phyloP scores from a whole-genome alignment of 2,113 vertebrate genomes.

The Lonchura striata region DNA sequence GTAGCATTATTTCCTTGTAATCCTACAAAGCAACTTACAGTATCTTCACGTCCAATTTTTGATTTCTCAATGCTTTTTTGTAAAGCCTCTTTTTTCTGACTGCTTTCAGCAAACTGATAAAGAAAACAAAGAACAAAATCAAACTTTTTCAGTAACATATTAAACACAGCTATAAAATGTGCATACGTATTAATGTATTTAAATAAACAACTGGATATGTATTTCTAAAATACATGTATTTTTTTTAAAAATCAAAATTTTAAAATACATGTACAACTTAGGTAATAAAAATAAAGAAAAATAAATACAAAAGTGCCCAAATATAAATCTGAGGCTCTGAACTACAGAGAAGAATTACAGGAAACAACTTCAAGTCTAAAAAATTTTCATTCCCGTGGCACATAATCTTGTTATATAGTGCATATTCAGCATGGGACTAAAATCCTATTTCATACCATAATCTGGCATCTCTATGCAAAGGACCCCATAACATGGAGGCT shows the following conservation, averaged over 20 bases:
- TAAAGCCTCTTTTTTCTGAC: conserved; percentile 75
- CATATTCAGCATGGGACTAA: background rate
- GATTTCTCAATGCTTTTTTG: conserved; percentile 82
- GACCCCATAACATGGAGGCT: background rate
- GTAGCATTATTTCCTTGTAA: background rate
- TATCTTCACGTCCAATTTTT: conserved; percentile 88
- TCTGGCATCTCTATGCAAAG: background rate
- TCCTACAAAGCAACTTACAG: conserved; percentile 76
- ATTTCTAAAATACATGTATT: background rate
- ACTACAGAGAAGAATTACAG: background rate
- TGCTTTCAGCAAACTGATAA: conserved; percentile 81
- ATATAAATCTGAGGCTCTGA: background rate
- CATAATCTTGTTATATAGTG: background rate
- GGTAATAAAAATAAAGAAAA: background rate
- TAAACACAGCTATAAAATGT: background rate
- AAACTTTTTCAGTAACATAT: background rate
- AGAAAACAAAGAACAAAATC: conserved; percentile 30
- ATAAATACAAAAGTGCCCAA: background rate
- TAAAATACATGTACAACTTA: background rate
- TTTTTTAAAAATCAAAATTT: fast-evolving
- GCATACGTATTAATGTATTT: background rate
- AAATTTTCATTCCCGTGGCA: background rate
- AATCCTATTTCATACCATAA: background rate
- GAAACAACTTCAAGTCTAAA: background rate
- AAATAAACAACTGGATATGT: background rate